phyloP scores from a whole-genome alignment of 2,888 invertebrate genomes.

The Drosophila atroscutellata region DNA sequence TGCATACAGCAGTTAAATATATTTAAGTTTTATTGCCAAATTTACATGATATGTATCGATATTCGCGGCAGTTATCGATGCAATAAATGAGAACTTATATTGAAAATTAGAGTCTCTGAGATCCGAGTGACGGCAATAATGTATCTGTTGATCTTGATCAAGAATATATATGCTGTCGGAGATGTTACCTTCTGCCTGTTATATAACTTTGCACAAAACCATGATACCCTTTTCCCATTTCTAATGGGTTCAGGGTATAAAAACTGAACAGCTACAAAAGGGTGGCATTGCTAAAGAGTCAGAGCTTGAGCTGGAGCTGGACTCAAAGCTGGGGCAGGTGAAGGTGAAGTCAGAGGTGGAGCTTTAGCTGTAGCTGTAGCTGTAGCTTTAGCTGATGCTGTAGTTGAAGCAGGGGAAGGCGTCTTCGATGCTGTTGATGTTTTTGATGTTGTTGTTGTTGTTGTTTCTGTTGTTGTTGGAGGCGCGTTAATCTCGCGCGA shows the following conservation, averaged over 20 bases:
- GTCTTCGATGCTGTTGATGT: conserved; percentile 31
- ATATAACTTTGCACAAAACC: not conserved
- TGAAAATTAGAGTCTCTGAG: not conserved
- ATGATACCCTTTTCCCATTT: not conserved
- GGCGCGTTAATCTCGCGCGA: conserved; percentile 72
- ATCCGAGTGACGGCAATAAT: not conserved
- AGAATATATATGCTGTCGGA: not conserved
- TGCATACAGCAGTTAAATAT: not conserved
- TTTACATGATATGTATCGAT: not conserved
- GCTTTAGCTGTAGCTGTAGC: conserved; percentile 15
- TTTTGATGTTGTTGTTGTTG: conserved; percentile 16
- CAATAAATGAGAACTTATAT: not conserved
- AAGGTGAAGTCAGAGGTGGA: conserved; percentile 3
- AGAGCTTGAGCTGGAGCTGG: conserved; percentile 16
- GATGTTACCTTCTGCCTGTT: not conserved
- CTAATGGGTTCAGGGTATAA: not conserved
- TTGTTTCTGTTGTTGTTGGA: conserved; percentile 39
- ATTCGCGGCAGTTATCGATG: not conserved
- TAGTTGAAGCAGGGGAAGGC: conserved; percentile 24
- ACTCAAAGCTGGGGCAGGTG: conserved; percentile 4
- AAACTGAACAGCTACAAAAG: conserved; percentile 32
- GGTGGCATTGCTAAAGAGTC: conserved; percentile 28
- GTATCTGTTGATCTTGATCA: not conserved
- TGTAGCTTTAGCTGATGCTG: conserved; percentile 18
- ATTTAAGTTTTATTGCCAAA: not conserved